phyloP scores from a whole-genome alignment of 1,140 invertebrate species.

The Paraescarpia echinospica region DNA sequence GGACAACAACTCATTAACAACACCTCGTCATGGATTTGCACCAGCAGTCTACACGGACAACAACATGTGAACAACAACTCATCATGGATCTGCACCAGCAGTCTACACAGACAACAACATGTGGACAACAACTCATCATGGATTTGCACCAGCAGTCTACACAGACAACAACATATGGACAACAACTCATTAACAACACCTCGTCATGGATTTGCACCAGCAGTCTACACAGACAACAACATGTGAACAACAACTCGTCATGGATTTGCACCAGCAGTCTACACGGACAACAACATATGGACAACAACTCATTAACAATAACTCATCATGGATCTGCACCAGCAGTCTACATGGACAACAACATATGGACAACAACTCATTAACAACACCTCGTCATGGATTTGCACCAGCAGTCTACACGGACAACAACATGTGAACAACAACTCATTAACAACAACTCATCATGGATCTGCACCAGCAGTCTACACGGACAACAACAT shows the following conservation, averaged over 20 bases:
- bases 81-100: too few species aligned
- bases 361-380: too few species aligned
- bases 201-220: too few species aligned
- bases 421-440: neutral
- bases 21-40: neutral
- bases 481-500: too few species aligned
- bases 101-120: neutral
- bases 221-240: neutral
- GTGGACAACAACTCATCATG: neutral
- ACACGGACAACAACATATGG: too few species aligned
- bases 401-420: too few species aligned
- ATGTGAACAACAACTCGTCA: neutral
- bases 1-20: neutral
- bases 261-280: too few species aligned
- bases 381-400: too few species aligned
- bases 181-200: neutral
- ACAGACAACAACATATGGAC: too few species aligned
- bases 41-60: neutral
- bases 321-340: neutral
- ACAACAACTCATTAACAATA: neutral
- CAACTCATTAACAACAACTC: neutral
- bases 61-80: too few species aligned
- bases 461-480: neutral
- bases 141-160: neutral
- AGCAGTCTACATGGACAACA: neutral